These are phyloP conservation scores for Lithodes maja DNA, from an alignment of 2,888 invertebrate genomes.

Conservation along the genomic window DNA sequence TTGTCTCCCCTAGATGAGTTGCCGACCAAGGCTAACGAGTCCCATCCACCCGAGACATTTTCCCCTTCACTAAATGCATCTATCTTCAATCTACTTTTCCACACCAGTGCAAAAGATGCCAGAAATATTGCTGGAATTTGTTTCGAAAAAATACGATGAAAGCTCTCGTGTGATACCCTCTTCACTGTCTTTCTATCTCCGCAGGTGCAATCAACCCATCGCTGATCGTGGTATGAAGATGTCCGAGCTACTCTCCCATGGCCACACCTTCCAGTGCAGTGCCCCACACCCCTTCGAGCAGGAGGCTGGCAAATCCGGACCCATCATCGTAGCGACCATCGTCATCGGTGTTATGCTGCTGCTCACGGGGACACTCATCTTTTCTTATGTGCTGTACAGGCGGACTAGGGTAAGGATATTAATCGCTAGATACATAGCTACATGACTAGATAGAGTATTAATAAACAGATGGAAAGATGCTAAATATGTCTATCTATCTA, in stretches of 20 bases:
- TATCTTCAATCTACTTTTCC: too few species aligned
- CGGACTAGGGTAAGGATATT: conserved; percentile 36
- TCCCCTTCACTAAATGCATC: too few species aligned
- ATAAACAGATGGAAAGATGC: too few species aligned
- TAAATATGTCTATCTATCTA: too few species aligned
- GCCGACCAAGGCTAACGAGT: too few species aligned
- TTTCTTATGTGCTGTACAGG: conserved; percentile 47
- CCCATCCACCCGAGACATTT: too few species aligned
- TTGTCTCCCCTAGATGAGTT: too few species aligned
- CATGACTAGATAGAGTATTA: too few species aligned
- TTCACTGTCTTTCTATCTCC: neutral
- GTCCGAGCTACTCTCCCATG: conserved; percentile 11
- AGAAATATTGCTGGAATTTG: too few species aligned
- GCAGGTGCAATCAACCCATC: conserved; percentile 44
- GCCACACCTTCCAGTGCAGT: conserved; percentile 35
- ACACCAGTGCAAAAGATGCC: too few species aligned
- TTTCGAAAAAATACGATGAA: too few species aligned
- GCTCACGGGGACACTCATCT: conserved; percentile 38
- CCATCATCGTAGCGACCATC: conserved; percentile 43
- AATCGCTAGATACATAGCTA: too few species aligned
- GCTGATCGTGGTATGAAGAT: conserved; percentile 35
- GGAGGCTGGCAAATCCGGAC: conserved; percentile 19
- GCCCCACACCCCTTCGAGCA: conserved; percentile 18
- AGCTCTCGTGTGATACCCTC: neutral
- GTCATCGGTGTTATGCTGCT: conserved; percentile 46